Base-by-base conservation (phyloP, 1,140 invertebrate species). In the Neodiprion virginianus region DNA sequence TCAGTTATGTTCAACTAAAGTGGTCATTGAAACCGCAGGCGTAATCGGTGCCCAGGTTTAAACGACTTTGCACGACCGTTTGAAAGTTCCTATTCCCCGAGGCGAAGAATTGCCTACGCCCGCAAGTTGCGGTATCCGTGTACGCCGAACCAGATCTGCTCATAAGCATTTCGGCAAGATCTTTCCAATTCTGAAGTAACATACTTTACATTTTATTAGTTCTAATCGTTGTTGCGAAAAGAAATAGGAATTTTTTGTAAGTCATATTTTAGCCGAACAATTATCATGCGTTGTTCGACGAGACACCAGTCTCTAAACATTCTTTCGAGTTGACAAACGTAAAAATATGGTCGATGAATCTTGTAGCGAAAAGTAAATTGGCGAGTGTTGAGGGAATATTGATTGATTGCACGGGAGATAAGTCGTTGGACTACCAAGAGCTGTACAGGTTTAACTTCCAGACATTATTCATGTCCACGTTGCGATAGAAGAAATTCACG, bases 31-130 rank as follows among this genome's bases (percentile, higher is more conserved):
- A 40, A 5, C 28, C 28, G 28, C 28, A 40, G 28, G 28, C 28
- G 28, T 40, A 40, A 40, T 40, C 28, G 28, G 28, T 40, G 28
- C 0, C 28, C 28, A 40, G 28, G 28, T 0, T 40, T 40, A 40
- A 17, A 4, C 8, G 53, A 12, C 11, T 61, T 7, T 61, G 8
- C 53, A 8, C 53, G 53, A 61, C 8, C 53, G 53, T 61, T 61
- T 61, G 53, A 61, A 61, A 61, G 53, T 61, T 17, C 8, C 5
- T 61, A 12, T 12, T 61, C 5, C 53, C 53, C 53, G 8, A 61
- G 53, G 53, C 53, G 53, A 61, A 61, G 53, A 61, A 61, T 61
- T 61, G 53, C n/a, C 53, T 17, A 61, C 53, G 53, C 53, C 53
- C 53, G n/a, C 53, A 17, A 61, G 53, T 17, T 61, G 11, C 53